phyloP scores from a whole-genome alignment of 1,140 invertebrate genomes.

The Patella vulgata region DNA sequence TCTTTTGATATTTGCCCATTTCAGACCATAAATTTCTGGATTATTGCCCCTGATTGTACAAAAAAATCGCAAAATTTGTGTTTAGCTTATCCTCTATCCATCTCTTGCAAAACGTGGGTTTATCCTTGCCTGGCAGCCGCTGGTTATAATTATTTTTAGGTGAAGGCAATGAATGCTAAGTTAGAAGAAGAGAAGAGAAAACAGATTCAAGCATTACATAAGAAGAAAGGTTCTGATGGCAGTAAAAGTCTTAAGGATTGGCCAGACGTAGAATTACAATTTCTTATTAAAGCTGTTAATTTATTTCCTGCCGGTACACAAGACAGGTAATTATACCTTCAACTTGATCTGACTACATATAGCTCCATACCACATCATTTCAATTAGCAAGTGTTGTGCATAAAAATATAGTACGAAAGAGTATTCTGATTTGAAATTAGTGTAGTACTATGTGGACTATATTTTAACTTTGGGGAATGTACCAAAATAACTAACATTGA shows the following conservation, averaged over 20 bases:
- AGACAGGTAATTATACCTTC: slow-evolving; percentile 72
- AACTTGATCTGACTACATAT: too few species aligned
- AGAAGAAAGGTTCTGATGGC: slow-evolving; percentile 33
- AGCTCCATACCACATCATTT: neutral
- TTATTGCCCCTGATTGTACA: too few species aligned
- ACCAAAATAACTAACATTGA: too few species aligned
- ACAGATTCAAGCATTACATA: slow-evolving; percentile 66
- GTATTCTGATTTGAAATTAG: neutral
- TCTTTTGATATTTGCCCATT: too few species aligned
- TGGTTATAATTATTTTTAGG: slow-evolving; percentile 63
- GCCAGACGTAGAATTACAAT: slow-evolving; percentile 83
- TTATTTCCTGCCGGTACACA: slow-evolving; percentile 95
- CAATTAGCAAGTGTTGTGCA: too few species aligned
- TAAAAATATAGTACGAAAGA: neutral
- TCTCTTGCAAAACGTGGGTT: too few species aligned
- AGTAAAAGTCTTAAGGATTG: slow-evolving; percentile 71
- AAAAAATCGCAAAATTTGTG: neutral
- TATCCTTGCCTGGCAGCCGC: neutral
- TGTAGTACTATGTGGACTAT: neutral
- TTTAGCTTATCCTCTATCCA: too few species aligned
- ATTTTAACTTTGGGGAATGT: too few species aligned
- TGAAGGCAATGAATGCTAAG: slow-evolving; percentile 78
- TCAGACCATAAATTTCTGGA: too few species aligned
- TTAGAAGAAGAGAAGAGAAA: slow-evolving; percentile 80
- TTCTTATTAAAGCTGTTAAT: slow-evolving; percentile 95